These are phyloP conservation scores for Esox niger DNA, from an alignment of 2,113 vertebrate species.

Conservation along the genomic window DNA sequence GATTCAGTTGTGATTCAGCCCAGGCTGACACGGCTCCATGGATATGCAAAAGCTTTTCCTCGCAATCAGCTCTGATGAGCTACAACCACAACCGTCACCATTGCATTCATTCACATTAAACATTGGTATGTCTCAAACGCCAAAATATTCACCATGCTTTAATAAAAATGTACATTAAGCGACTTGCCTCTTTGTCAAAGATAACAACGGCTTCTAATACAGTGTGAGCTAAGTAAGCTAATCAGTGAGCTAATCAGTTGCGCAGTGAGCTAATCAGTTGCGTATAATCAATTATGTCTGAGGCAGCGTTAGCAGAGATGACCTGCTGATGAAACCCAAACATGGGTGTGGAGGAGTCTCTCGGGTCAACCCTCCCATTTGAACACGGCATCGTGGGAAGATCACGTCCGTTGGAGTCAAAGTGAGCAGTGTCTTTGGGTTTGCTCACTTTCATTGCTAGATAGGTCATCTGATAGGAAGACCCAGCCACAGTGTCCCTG, in stretches of 20 bases:
- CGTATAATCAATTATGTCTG: slow-evolving; percentile 19
- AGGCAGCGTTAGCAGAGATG: slow-evolving; percentile 19
- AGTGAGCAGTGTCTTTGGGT: slow-evolving; percentile 53
- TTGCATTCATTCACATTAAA: slow-evolving; percentile 29
- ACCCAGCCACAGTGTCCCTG: slow-evolving; percentile 26
- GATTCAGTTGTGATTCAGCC: slow-evolving; percentile 68
- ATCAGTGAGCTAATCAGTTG: neutral
- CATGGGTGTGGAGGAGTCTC: slow-evolving; percentile 21
- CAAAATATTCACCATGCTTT: neutral
- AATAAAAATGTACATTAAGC: neutral
- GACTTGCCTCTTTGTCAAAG: neutral
- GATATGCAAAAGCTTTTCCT: slow-evolving; percentile 57
- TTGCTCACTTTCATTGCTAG: slow-evolving; percentile 36
- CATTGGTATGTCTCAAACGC: slow-evolving; percentile 7
- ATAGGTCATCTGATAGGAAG: slow-evolving; percentile 11
- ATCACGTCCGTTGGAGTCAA: slow-evolving; percentile 50
- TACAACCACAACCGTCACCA: slow-evolving; percentile 38
- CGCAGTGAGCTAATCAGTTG: neutral
- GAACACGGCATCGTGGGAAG: slow-evolving; percentile 39
- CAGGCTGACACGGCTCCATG: slow-evolving; percentile 45
- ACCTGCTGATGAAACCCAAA: slow-evolving; percentile 4
- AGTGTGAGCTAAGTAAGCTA: no score
- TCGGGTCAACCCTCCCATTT: slow-evolving; percentile 34
- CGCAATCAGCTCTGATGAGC: no score
- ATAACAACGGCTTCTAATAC: neutral